Base-by-base conservation (phyloP, 1,140 invertebrate genomes). In the Coelopa frigida region DNA sequence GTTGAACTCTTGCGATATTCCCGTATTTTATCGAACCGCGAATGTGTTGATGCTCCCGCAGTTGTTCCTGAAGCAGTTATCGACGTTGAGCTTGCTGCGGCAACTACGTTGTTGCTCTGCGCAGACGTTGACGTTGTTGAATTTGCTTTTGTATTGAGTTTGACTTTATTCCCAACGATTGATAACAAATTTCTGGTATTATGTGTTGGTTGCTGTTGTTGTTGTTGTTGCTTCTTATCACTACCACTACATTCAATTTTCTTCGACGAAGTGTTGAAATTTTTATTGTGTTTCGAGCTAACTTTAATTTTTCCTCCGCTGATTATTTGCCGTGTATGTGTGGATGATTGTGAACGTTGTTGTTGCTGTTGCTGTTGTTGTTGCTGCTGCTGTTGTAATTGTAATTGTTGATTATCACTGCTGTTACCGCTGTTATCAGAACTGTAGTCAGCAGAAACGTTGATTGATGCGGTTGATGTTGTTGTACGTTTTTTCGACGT, bases 1-100 rank as follows among this genome's bases (percentile, higher is more conserved):
- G n/a, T n/a, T n/a, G 55, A 36, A 44, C 46, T 56, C 24, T 55
- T 58, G 23, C 56, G 54, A 48, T 60, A 53, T 44, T 60, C 58
- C 26, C 44, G 52, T 46, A 44, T 44, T 37, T 56, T 59, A 36
- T 50, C 43, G 12, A 46, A 33, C 29, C 27, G 44, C 38, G 18
- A 31, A 31, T 29, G 23, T 15, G 35, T 12, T 14, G 45, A 31
- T 32, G 48, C 23, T 44, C 12, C 21, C 14, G 35, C 12, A 37
- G 15, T 41, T 46, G 18, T 20, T 48, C 32, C 15, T 24, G 41
- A 27, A 23, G 33, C 24, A 17, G 42, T 23, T 20, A 29, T 22
- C 18, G 37, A 29, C 11, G 36, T 21, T 32, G 36, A 14, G 36
- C 26, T 24, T 48, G 46, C 20, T 35, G 46, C 8, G 5, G 15